phyloP scores from a whole-genome alignment of 2,797 vertebrate genomes.

The Phoxinus dragarum region DNA sequence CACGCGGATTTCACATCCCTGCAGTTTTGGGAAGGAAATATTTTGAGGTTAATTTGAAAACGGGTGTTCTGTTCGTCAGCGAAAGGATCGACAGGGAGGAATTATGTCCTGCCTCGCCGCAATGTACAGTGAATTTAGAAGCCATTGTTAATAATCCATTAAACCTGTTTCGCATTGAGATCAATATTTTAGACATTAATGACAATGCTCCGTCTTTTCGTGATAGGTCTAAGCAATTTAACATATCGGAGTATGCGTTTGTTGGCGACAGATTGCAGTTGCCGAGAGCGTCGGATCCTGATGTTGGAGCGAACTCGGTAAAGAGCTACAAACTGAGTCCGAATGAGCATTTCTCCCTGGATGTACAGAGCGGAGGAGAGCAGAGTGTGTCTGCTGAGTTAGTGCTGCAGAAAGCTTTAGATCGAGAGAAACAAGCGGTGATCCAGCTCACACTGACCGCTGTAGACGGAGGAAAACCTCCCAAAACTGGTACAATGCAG shows the following conservation, averaged over 20 bases:
- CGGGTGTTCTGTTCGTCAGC: slow-evolving; percentile 65
- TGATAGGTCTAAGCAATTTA: slow-evolving; percentile 65
- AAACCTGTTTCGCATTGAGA: slow-evolving; percentile 71
- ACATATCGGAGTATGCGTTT: slow-evolving; percentile 69
- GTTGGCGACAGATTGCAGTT: slow-evolving; percentile 69
- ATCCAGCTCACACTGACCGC: slow-evolving; percentile 71
- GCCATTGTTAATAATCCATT: slow-evolving; percentile 71
- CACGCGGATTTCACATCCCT: slow-evolving; percentile 78
- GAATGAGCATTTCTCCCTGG: slow-evolving; percentile 71
- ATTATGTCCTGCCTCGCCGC: slow-evolving; percentile 56
- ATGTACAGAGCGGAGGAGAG: slow-evolving; percentile 62
- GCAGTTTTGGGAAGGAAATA: slow-evolving; percentile 64
- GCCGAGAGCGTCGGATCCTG: slow-evolving; percentile 68
- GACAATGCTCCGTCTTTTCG: slow-evolving; percentile 75
- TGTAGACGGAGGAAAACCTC: slow-evolving; percentile 73
- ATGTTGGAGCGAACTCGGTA: slow-evolving; percentile 70
- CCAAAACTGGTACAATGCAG: slow-evolving; percentile 63
- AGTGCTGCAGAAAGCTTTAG: slow-evolving; percentile 68
- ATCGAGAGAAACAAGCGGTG: slow-evolving; percentile 71
- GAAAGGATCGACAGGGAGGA: slow-evolving; percentile 66
- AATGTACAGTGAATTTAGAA: slow-evolving; percentile 68
- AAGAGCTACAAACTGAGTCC: slow-evolving; percentile 72
- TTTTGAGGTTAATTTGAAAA: slow-evolving; percentile 67
- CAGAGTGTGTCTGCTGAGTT: slow-evolving; percentile 68
- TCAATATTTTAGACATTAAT: slow-evolving; percentile 76